Conservation (phyloP, 37 sponge, comb jelly and placozoan species). For the Cladorhizidae sp. region DNA sequence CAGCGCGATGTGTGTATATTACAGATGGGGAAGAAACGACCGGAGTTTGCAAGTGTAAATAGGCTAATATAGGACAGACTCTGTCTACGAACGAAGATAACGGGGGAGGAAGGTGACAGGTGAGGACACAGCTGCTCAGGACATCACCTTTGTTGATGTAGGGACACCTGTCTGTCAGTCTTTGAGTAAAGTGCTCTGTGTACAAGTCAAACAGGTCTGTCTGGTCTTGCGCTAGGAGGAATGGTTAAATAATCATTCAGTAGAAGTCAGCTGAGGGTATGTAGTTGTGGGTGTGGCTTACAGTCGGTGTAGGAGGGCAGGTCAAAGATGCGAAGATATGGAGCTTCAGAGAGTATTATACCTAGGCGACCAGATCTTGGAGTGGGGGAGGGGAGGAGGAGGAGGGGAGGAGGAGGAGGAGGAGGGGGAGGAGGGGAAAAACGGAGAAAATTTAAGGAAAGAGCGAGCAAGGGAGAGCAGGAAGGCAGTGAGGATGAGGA, state of each 20-base stretch:
- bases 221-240: constrained; percentile 8
- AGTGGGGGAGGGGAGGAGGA: background rate
- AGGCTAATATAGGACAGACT: no score
- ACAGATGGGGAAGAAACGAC: no score
- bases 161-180: constrained; percentile 47
- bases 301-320: constrained; percentile 47
- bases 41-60: no score
- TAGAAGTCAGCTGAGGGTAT: background rate
- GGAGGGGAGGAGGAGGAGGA: background rate
- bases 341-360: constrained; percentile 43
- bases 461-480: background rate
- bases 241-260: background rate
- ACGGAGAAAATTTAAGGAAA: background rate
- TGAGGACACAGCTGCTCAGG: no score
- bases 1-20: no score
- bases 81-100: no score
- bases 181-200: constrained; percentile 39
- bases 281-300: constrained; percentile 16
- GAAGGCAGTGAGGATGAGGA: background rate
- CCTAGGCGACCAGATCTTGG: constrained; percentile 55
- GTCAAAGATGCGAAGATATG: constrained; percentile 61
- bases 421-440: background rate
- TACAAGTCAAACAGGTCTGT: constrained; percentile 37
- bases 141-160: constrained; percentile 9
- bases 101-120: no score